Evolutionary conservation across 2,888 invertebrate genomes (phyloP).

Genomic region (Plutella xylostella): DNA sequence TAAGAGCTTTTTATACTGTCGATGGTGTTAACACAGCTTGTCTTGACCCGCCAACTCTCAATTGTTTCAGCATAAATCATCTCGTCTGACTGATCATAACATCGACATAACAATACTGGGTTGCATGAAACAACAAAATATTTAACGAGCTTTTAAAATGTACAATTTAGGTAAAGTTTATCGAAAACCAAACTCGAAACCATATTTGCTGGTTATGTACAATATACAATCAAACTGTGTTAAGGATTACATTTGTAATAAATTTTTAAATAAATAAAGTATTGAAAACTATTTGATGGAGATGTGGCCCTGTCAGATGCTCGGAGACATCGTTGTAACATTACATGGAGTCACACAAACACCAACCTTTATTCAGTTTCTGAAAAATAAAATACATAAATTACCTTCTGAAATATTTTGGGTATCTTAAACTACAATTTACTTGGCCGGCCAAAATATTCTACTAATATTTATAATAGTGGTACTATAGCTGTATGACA

Average conservation of each 20-base stretch:
- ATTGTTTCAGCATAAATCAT: conserved; percentile 62
- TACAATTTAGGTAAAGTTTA: neutral
- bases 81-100: conserved; percentile 35
- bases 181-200: too few relatives aligned
- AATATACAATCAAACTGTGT: neutral
- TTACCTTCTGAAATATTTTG: too few relatives aligned
- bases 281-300: conserved; percentile 26
- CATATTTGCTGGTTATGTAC: too few relatives aligned
- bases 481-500: too few relatives aligned
- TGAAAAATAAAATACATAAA: neutral
- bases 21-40: too few relatives aligned
- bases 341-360: conserved; percentile 42
- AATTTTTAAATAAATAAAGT: conserved; percentile 52
- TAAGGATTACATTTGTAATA: conserved; percentile 34
- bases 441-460: too few relatives aligned
- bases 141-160: neutral
- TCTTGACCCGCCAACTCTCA: too few relatives aligned
- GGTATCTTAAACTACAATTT: too few relatives aligned
- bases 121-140: too few relatives aligned
- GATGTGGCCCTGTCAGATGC: conserved; percentile 48
- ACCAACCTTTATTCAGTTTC: conserved; percentile 17
- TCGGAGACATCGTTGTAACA: conserved; percentile 55
- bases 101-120: conserved; percentile 18
- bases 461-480: too few relatives aligned
- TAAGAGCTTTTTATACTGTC: too few relatives aligned